Percentiles rank a stretch among this genome's conserved stretches.
Evolutionary conservation across 2,113 vertebrate species (phyloP).

Genomic region (Chaetodon trifascialis): DNA sequence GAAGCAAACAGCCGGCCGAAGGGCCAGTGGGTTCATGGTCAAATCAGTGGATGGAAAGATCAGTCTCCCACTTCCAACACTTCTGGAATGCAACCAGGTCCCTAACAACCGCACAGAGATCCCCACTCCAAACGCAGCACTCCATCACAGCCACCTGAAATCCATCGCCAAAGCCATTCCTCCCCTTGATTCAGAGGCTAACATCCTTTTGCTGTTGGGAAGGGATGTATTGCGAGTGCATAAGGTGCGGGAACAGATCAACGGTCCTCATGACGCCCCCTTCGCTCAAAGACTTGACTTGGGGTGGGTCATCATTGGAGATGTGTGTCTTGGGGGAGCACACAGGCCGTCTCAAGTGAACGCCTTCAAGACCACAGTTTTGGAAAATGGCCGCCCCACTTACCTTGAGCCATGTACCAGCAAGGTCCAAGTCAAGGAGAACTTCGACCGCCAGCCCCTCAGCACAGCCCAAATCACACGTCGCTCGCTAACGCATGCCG

Average conservation of each 20-base stretch:
- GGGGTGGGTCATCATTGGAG: slow-evolving; percentile 29
- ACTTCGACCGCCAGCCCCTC: background rate
- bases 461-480: no score
- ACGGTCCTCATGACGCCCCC: background rate
- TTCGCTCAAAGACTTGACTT: slow-evolving; percentile 38
- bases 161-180: slow-evolving; percentile 13
- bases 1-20: no score
- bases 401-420: slow-evolving; percentile 14
- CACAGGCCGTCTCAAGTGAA: slow-evolving; percentile 25
- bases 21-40: background rate
- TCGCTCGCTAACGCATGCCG: background rate
- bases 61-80: background rate
- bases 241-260: slow-evolving; percentile 15
- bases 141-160: slow-evolving; percentile 1
- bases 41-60: slow-evolving; percentile 1
- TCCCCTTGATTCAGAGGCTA: no score
- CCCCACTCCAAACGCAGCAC: slow-evolving; percentile 3
- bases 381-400: slow-evolving; percentile 12
- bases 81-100: slow-evolving; percentile 23
- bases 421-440: background rate
- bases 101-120: slow-evolving; percentile 22
- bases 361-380: slow-evolving; percentile 19
- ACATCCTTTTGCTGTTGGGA: slow-evolving; percentile 26
- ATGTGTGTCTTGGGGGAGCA: background rate
- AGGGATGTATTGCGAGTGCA: slow-evolving; percentile 24